A percentile compares a stretch with the other conserved stretches of the same genome.
phyloP scores from a whole-genome alignment of 2,113 vertebrate genomes.

The Amazona guildingii region DNA sequence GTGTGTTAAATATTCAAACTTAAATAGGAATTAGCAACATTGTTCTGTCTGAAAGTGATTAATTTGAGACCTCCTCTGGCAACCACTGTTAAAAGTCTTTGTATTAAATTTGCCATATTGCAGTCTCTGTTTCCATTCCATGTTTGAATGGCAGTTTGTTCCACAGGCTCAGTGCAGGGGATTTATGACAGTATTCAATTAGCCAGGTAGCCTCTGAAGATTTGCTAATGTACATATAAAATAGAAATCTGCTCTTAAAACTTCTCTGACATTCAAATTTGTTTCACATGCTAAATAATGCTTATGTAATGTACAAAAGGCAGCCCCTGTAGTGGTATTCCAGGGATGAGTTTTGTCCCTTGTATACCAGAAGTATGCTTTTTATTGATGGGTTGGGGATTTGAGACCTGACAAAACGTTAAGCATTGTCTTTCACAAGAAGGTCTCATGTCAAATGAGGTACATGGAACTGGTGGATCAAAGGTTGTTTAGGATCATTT shows the following conservation, averaged over 20 bases:
- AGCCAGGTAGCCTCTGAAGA: slow-evolving; percentile 53
- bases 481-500: not conserved
- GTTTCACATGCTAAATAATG: slow-evolving; percentile 16
- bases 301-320: slow-evolving; percentile 8
- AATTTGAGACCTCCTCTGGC: slow-evolving; percentile 48
- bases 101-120: slow-evolving; percentile 49
- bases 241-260: slow-evolving; percentile 16
- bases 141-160: slow-evolving; percentile 33
- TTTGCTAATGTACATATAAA: slow-evolving; percentile 37
- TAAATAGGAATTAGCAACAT: slow-evolving; percentile 53
- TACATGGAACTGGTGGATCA: not conserved
- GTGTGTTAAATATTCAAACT: slow-evolving; percentile 61
- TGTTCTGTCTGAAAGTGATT: slow-evolving; percentile 36
- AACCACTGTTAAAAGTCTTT: slow-evolving; percentile 7
- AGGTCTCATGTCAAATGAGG: not conserved
- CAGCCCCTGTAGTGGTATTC: not conserved
- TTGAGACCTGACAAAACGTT: not conserved
- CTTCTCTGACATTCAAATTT: not conserved
- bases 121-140: slow-evolving; percentile 15
- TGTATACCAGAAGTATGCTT: not conserved
- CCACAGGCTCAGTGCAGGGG: not conserved
- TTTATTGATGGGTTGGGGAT: not conserved
- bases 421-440: not conserved
- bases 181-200: slow-evolving; percentile 53
- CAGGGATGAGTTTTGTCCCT: not conserved